Conservation (phyloP, 2,797 vertebrate species). For the Varecia variegata region DNA sequence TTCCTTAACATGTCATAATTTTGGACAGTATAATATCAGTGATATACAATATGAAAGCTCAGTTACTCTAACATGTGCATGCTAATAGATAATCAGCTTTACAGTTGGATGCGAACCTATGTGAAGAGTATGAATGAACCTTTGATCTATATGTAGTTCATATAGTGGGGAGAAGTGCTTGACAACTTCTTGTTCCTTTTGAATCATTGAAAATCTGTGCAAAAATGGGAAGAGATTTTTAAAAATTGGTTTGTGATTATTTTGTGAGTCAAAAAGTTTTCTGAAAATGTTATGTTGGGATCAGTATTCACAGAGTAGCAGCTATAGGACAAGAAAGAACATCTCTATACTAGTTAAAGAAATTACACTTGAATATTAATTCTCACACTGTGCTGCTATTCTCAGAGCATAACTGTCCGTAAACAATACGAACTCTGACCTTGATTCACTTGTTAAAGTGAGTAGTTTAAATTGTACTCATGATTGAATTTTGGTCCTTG, state of each 20-base stretch:
- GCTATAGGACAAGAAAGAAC: neutral
- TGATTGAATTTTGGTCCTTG: slow-evolving; percentile 12
- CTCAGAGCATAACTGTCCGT: neutral
- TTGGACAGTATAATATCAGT: neutral
- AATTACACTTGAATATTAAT: neutral
- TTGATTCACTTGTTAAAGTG: slow-evolving; percentile 21
- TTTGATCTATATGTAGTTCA: slow-evolving; percentile 11
- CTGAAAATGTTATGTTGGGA: neutral
- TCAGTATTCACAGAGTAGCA: neutral
- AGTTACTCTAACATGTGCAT: neutral
- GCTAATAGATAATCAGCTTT: neutral
- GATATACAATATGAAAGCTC: neutral
- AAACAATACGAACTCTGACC: slow-evolving; percentile 6
- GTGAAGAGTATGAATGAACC: neutral
- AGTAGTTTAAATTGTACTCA: neutral
- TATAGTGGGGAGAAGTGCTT: neutral
- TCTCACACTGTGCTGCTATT: neutral
- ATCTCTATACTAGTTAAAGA: neutral
- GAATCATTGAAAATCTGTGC: neutral
- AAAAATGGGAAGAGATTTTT: slow-evolving; percentile 12
- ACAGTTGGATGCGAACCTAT: neutral
- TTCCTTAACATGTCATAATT: slow-evolving; percentile 14
- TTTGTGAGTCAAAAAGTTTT: slow-evolving; percentile 7
- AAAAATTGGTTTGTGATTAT: neutral
- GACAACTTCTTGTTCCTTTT: neutral